phyloP scores from a whole-genome alignment of 1,140 invertebrate genomes.

The Cherax quadricarinatus region DNA sequence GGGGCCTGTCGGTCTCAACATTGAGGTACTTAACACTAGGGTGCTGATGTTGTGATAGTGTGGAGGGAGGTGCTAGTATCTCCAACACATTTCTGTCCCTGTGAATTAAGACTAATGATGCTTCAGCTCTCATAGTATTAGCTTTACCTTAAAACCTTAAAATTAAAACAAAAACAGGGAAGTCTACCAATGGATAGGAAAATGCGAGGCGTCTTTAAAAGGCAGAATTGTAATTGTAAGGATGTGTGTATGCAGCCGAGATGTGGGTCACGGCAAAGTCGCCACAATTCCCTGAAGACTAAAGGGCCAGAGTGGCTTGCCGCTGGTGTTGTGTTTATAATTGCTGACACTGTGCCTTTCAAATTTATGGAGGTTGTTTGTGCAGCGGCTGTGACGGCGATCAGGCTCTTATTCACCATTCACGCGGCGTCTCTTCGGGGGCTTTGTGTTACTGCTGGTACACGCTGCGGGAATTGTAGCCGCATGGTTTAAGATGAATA shows the following conservation, averaged over 20 bases:
- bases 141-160: too few relatives aligned
- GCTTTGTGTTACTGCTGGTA: background rate
- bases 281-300: background rate
- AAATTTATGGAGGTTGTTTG: background rate
- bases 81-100: too few relatives aligned
- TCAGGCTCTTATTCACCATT: background rate
- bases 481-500: background rate
- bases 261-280: background rate
- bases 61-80: too few relatives aligned
- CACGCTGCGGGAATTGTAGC: background rate
- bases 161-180: background rate
- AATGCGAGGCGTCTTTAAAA: constrained; percentile 10
- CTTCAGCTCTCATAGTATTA: too few relatives aligned
- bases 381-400: background rate
- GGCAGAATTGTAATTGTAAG: constrained; percentile 32
- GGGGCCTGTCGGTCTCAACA: too few relatives aligned
- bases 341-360: background rate
- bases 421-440: background rate
- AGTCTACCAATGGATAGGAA: constrained; percentile 37
- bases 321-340: background rate
- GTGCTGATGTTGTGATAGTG: too few relatives aligned
- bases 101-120: too few relatives aligned
- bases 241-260: background rate
- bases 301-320: background rate
- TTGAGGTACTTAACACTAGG: too few relatives aligned